phyloP scores from a whole-genome alignment of 2,797 vertebrate genomes.

The Iguana delicatissima region DNA sequence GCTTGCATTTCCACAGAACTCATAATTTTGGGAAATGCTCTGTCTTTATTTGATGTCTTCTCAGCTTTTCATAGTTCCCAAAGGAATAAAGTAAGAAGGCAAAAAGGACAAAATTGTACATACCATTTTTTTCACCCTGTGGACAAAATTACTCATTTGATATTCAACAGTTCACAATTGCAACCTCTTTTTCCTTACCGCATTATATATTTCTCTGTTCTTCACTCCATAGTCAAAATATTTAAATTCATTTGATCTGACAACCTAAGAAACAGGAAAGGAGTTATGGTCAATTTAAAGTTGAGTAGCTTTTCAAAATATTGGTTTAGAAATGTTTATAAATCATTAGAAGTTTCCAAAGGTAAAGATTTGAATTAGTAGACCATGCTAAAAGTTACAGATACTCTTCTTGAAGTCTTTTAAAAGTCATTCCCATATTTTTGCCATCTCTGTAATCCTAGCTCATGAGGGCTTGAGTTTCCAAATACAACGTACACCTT shows the following conservation, averaged over 20 bases:
- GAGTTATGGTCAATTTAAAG: background rate
- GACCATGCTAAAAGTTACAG: background rate
- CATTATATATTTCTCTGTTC: constrained; percentile 16
- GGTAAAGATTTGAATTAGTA: background rate
- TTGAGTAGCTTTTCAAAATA: background rate
- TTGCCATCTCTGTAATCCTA: too few relatives aligned
- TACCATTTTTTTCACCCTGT: background rate
- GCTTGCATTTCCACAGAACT: background rate
- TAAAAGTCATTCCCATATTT: too few relatives aligned
- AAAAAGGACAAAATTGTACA: too few relatives aligned
- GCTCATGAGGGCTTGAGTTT: background rate
- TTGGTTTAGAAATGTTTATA: background rate
- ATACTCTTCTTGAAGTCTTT: too few relatives aligned
- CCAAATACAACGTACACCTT: background rate
- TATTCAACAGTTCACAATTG: background rate
- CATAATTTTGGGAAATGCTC: background rate
- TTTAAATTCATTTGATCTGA: background rate
- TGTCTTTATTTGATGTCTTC: background rate
- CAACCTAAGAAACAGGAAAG: constrained; percentile 4
- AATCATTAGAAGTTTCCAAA: background rate
- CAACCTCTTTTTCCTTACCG: constrained; percentile 2
- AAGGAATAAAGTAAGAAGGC: background rate
- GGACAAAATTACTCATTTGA: background rate
- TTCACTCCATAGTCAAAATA: constrained; percentile 23
- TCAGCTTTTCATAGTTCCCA: background rate